Conservation (phyloP, 23 tunicate species). For the Styela clava region DNA sequence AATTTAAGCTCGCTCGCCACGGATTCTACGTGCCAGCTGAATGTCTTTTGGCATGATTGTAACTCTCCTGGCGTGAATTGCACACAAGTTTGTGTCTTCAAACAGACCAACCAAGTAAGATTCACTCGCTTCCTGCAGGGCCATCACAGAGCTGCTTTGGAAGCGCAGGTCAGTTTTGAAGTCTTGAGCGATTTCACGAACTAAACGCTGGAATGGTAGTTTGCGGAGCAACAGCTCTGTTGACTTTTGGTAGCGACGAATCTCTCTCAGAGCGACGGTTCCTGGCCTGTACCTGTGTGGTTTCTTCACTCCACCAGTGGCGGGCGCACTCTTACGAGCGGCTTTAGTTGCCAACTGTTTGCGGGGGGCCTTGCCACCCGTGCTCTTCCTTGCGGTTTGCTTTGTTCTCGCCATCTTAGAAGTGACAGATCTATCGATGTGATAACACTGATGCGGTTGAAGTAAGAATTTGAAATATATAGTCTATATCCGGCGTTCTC, state of each 20-base stretch:
- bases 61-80: conserved; percentile 34
- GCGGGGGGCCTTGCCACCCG: conserved; percentile 95
- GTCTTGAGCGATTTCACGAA: conserved; percentile 34
- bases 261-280: conserved; percentile 30
- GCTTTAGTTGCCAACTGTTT: conserved; percentile 91
- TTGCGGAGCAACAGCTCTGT: conserved; percentile 21
- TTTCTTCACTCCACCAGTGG: conserved; percentile 32
- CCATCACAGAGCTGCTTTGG: conserved; percentile 34
- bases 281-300: conserved; percentile 42
- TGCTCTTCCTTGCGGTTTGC: conserved; percentile 92
- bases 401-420: conserved; percentile 83
- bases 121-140: conserved; percentile 36
- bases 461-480: neutral
- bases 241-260: conserved; percentile 34
- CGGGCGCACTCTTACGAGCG: conserved; percentile 72
- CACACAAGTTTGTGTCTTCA: conserved; percentile 60
- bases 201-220: conserved; percentile 13
- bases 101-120: conserved; percentile 65
- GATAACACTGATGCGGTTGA: neutral
- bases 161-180: conserved; percentile 36
- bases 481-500: neutral
- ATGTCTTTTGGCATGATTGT: conserved; percentile 39
- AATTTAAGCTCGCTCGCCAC: conserved; percentile 29
- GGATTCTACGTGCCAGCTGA: conserved; percentile 37
- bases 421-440: neutral